These are phyloP conservation scores for Tretioscincus oriximinensis DNA, from an alignment of 2,113 vertebrate genomes.

Conservation along the genomic window DNA sequence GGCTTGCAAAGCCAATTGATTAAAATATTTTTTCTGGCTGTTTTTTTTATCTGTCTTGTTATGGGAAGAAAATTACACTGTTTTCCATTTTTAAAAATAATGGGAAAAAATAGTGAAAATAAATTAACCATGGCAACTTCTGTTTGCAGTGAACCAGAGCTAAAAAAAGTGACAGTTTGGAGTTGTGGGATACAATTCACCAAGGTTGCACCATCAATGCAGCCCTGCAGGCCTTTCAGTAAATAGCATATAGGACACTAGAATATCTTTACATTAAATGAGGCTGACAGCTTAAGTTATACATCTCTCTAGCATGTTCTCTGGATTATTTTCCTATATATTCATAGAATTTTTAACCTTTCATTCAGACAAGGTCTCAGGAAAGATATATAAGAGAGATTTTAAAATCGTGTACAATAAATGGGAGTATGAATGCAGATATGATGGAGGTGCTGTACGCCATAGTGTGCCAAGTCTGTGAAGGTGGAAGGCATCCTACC, in stretches of 20 bases:
- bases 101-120: background rate
- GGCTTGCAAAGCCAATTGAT: background rate
- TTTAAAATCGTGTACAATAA: too few species aligned
- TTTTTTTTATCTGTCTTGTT: background rate
- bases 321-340: too few species aligned
- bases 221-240: background rate
- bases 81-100: background rate
- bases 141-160: background rate
- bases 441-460: too few species aligned
- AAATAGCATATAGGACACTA: background rate
- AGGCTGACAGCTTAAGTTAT: background rate
- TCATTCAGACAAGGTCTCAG: too few species aligned
- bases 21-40: background rate
- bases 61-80: background rate
- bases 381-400: too few species aligned
- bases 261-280: background rate
- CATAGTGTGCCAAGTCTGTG: too few species aligned
- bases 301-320: background rate
- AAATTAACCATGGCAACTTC: background rate
- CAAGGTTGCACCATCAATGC: background rate
- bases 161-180: background rate
- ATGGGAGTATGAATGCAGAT: too few species aligned
- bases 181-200: background rate
- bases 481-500: too few species aligned
- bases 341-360: too few species aligned